Base-by-base conservation (phyloP, 2,797 vertebrate genomes). In the Darevskia nairensis region DNA sequence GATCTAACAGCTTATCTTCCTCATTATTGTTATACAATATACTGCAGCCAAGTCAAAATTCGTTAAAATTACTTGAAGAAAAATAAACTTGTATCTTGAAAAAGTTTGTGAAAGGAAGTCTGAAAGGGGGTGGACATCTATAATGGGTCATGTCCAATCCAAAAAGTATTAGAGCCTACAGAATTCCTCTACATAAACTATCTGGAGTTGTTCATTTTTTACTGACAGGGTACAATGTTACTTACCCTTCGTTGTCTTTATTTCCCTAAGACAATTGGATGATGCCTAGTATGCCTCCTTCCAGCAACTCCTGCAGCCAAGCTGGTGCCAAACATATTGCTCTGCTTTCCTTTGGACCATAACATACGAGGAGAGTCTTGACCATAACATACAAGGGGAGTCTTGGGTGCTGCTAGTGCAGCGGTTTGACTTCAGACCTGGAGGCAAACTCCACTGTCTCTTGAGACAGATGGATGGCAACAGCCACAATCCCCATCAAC, bases 1-100 rank as follows among this genome's bases (percentile, higher is more conserved):
- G 79, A 32, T 82, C 75, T 27, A 87, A 46, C 80, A 46, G 46
- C 71, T 87, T 74, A 82, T 87, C 29, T 46, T 19, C 82, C 13
- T 86, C 8, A 79, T 86, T 80, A 71, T 75, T 74, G 35, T 74
- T 75, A 50, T 75, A 46, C 75, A 87, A 64, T 75, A 39, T 19
- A 46, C 6, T 74, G 35, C 25, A 64, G 68, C 69, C 55, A 72
- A 72, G 46, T 74, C 55, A 10, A 61, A 61, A 80, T 80, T 80
- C 15, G 35, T 61, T 80, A 46, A 87, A 35, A 68, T 74, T 39
- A 44, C 66, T 55, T 82, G 55, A 64, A 81, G 55, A 75, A 44
- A 44, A 81, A 81, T 69, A 79, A 69, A 71, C 23, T 86, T 46
- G 55, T 41, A 41, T 86, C 46, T 55, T 80, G 39, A 86, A 32